Base-by-base conservation (phyloP, 2,888 invertebrate species). In the Oscheius sp. region DNA sequence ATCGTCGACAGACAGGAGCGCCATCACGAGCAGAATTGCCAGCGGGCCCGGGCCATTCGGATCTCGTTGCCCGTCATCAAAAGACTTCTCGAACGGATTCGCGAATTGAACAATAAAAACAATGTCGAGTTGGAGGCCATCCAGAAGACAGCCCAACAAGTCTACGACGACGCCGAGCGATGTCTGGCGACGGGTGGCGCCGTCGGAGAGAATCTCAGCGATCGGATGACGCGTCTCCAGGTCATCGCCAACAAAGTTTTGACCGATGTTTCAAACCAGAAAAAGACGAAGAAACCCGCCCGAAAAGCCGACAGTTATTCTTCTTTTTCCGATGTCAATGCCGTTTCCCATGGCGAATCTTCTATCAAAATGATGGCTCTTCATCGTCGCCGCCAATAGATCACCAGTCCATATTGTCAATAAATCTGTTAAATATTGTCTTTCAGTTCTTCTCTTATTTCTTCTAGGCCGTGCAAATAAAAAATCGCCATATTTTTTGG, bases 41-140 rank as follows among this genome's bases (percentile, higher is more conserved):
- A 21, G 13, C 61, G 61, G 6, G 21, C 61, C 7, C 41, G 25
- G 13, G 61, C 43, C 45, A 18, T 61, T 43, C 61, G 61, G 6
- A 21, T 43, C 21, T n/a, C 43, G 35, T 43, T 61, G n/a, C 61
- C 61, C n/a, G 25, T 61, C 43, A n/a, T 61, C 45, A 18, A 61
- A 21, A 41, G 21, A 12, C 61, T 61, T 21, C 2, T 61, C 43
- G 23, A 61, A 13, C 16, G 43, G 2, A 43, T 61, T 1, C 7
- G 43, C 41, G 12, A 41, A n/a, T 7, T 45, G 18, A n/a, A 18
- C n/a, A 7, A 41, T 5, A 61, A 43, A 12, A 41, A 35, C 5
- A 27, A 61, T 9, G 41, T 41, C 13, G 61, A 61, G 18, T 43
- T 61, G 21, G 6, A 1, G 21, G 43, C 61, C 43, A 61, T 61